Base-by-base conservation (phyloP, 2,797 vertebrate species). In the Thaleichthys pacificus region DNA sequence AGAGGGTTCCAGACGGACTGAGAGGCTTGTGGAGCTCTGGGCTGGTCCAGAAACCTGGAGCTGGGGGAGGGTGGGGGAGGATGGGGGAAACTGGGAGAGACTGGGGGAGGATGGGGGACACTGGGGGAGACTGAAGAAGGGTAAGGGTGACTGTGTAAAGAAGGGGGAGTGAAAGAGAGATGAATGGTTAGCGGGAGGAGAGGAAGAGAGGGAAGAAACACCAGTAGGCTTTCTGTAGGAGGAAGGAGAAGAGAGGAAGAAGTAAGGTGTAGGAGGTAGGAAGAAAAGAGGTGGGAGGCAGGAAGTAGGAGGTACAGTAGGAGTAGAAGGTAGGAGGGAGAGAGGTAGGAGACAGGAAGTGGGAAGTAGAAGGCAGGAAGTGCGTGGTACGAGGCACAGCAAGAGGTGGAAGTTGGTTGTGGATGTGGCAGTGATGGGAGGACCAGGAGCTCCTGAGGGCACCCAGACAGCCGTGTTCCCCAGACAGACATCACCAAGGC, bases 1-100 rank as follows among this genome's bases (percentile, higher is more conserved):
- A 70, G 72, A 81, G 74, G 80, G 79, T 81, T 75, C 66, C 74
- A 74, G 75, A 76, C 80, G 81, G 77, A 85, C 68, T 74, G 73
- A 72, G 69, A 19, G 11, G 58, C 62, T 6, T 30, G 30, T 30
- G 30, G 4, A 30, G 30, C 30, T 2, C 30, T 30, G 30, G 30
- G 22, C 5, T 57, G 22, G 70, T 26, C 21, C 28, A 28, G 15
- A 71, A 47, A 62, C 21, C 21, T 26, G 26, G 4, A 70, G 66
- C 58, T 8, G 11, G 42, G 63, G 63, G 14, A n/a, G 28, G 28
- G 30, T 15, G 63, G 28, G 21, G 22, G 70, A 6, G 14, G 51
- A 2, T 2, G 11, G 9, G 22, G 22, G 22, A 61, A 21, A 3
- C 1, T 12, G 60, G 22, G 9, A 8, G 60, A 30, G 22, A 30